Evolutionary conservation across 2,888 invertebrate genomes (phyloP), one percentile per base, ranked within the genome.

Genomic region (Protodeltote pygarga): DNA sequence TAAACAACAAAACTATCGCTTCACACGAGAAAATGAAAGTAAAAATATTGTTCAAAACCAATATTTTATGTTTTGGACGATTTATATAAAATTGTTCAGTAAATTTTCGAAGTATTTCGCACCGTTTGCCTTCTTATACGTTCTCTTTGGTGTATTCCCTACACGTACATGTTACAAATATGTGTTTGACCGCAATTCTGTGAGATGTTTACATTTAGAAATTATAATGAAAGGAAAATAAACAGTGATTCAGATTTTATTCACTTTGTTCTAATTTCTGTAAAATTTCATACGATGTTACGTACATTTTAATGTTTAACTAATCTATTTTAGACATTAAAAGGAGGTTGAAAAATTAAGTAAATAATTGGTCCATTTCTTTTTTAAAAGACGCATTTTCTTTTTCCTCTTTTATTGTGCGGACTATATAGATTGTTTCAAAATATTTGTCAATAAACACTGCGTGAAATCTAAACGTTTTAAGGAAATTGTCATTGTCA

Each of bases 1-100:
- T 83, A 82, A 78, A 76, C 76, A 80, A 79, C 77, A 75, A 81
- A 82, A 82, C 79, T 80, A 83, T 73, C 71, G 69, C 57, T 71
- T 65, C 64, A 59, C 58, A 62, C 65, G 53, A 75, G 69, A 70
- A 70, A 77, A 79, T 70, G 67, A 79, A 80, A 76, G 76, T 72
- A 63, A 71, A 77, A 79, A 77, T 77, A 71, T 71, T 59, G 48
- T 63, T 62, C 58, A 42, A 70, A 72, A 75, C 69, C 74, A 64
- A 80, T 80, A 80, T 76, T 68, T 81, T 71, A 77, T 64, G 61
- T 75, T 74, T 71, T 64, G 39, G 57, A 64, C 65, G 65, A 73
- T 75, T 75, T 75, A 74, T 73, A 68, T 65, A 59, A 71, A 68
- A 72, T 60, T 62, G 65, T 57, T 42, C 27, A 16, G 23, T 38